Evolutionary conservation across 2,797 vertebrate genomes (phyloP), one percentile per base, ranked within the genome.

Genomic region (Acrossocheilus fasciatus): DNA sequence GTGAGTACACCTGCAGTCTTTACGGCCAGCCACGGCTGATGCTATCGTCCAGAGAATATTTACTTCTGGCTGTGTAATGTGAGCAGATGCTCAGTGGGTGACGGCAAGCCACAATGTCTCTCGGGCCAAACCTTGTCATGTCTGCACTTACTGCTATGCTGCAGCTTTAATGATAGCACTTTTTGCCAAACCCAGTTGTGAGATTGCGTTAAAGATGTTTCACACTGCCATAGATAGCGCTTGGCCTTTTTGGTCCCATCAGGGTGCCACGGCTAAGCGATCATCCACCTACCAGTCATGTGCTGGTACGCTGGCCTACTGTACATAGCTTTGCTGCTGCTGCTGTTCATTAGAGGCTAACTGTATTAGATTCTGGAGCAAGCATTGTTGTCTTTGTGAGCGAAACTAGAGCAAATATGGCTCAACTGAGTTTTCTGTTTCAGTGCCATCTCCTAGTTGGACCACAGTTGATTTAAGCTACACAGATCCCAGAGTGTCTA

Each of bases 1-100:
- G 88, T 91, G 84, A 86, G 84, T 92, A 91, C 89, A 94, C 91
- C 91, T 92, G 84, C 86, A 92, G 90, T 92, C 82, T 83, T 84
- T 80, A 85, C 68, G 47, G 57, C 54, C 75, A 36, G 78, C 73
- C 66, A 15, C 62, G n/a, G 82, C 57, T 23, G 87, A 91, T 88
- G 81, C 87, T 88, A 91, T 90, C 87, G 23, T 84, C 81, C 70
- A 87, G 86, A 73, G 84, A 90, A 89, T 91, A 91, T 91, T 90
- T 89, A 87, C 88, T 86, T 70, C 84, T 86, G 64, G 59, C 81
- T 82, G 78, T 88, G 85, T 88, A 86, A 85, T 88, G 72, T 74
- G 85, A 86, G 86, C 83, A 7, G 74, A 50, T 39, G 45, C 87
- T 81, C 86, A 86, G 85, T 70, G 73, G 85, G 86, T 62, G 79